Evolutionary conservation across 2,888 invertebrate genomes (phyloP).

Genomic region (Platycheirus albimanus): DNA sequence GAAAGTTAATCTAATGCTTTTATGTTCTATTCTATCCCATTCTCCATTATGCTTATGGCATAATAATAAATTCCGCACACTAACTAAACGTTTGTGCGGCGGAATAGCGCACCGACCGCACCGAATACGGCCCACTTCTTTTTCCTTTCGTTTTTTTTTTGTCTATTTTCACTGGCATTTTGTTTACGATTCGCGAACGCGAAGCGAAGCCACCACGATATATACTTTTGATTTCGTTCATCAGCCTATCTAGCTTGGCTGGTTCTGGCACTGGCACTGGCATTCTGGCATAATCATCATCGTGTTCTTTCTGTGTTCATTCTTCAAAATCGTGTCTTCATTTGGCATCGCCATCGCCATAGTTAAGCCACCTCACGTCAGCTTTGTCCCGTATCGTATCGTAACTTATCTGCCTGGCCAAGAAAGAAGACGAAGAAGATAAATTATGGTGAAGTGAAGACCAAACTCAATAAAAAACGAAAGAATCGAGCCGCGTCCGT

Average conservation of each 20-base stretch:
- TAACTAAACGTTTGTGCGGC: slow-evolving; percentile 41
- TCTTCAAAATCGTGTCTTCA: slow-evolving; percentile 48
- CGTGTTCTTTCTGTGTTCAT: slow-evolving; percentile 26
- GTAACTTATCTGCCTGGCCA: slow-evolving; percentile 29
- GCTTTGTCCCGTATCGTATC: slow-evolving; percentile 44
- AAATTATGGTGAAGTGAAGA: slow-evolving; percentile 38
- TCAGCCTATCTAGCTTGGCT: slow-evolving; percentile 57
- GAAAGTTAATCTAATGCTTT: slow-evolving; percentile 50
- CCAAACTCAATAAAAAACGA: slow-evolving; percentile 23
- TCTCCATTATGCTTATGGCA: slow-evolving; percentile 53
- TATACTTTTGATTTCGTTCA: slow-evolving; percentile 69
- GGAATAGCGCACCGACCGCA: slow-evolving; percentile 11
- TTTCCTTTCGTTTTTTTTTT: slow-evolving; percentile 42
- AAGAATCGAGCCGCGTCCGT: slow-evolving; percentile 3
- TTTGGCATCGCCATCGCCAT: slow-evolving; percentile 37
- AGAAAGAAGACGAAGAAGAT: slow-evolving; percentile 30
- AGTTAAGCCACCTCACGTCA: slow-evolving; percentile 52
- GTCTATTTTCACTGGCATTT: slow-evolving; percentile 13
- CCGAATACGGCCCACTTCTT: slow-evolving; percentile 54
- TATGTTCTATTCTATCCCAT: slow-evolving; percentile 51
- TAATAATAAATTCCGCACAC: slow-evolving; percentile 66
- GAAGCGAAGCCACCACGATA: slow-evolving; percentile 5
- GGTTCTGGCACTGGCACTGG: slow-evolving; percentile 2
- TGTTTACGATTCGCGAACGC: slow-evolving; percentile 17
- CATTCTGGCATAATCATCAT: slow-evolving; percentile 36